A percentile compares a stretch with the other conserved stretches of the same genome.
Evolutionary conservation across 2,888 invertebrate genomes (phyloP).

Genomic region (Eupithecia abbreviata): DNA sequence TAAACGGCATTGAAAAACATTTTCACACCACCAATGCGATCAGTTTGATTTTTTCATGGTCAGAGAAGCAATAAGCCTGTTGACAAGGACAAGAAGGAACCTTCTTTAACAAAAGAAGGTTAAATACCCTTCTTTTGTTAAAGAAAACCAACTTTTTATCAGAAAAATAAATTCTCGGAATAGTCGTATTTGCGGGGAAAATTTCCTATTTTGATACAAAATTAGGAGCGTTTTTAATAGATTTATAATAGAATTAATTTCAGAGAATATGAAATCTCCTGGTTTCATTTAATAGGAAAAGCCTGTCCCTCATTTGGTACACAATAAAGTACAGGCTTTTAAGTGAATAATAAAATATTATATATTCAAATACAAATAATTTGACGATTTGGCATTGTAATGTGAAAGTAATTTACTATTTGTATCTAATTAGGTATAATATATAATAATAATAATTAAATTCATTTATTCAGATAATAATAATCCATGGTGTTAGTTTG

Average conservation of each 20-base stretch:
- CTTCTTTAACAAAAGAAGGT: conserved; percentile 11
- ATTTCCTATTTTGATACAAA: not conserved
- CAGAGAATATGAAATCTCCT: too few species aligned
- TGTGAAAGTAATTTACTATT: too few species aligned
- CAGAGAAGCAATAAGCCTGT: not conserved
- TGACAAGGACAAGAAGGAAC: not conserved
- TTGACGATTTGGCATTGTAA: too few species aligned
- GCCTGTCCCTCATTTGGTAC: not conserved
- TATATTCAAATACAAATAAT: too few species aligned
- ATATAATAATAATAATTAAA: too few species aligned
- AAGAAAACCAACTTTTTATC: not conserved
- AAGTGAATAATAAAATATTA: too few species aligned
- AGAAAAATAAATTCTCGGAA: not conserved
- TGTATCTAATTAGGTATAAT: too few species aligned
- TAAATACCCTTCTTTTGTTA: conserved; percentile 4
- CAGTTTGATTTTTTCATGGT: conserved; percentile 7
- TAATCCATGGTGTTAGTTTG: too few species aligned
- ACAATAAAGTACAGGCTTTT: not conserved
- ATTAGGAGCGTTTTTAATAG: too few species aligned
- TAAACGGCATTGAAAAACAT: not conserved
- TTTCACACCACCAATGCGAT: not conserved
- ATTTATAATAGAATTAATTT: too few species aligned
- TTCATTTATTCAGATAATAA: too few species aligned
- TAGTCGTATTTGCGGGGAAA: not conserved
- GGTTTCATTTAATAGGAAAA: not conserved